These are phyloP conservation scores for Fukomys damarensis DNA, from an alignment of 2,113 vertebrate genomes.

Conservation along the genomic window DNA sequence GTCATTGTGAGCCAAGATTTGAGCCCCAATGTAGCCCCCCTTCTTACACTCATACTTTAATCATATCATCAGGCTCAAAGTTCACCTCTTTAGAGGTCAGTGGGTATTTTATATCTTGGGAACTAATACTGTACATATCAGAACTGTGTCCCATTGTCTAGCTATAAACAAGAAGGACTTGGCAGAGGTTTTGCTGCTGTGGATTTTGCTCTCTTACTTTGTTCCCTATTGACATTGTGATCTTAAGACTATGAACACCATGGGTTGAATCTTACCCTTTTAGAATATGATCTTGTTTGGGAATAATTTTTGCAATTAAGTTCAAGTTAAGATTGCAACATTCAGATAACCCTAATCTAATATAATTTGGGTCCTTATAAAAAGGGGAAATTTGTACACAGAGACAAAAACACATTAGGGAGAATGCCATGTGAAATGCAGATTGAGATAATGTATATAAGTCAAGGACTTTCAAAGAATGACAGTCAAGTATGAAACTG, in stretches of 20 bases:
- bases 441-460: background rate
- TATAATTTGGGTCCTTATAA: background rate
- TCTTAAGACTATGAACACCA: background rate
- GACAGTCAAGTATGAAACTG: background rate
- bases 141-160: background rate
- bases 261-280: background rate
- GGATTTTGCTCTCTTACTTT: background rate
- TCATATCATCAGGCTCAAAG: background rate
- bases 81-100: background rate
- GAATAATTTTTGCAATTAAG: background rate
- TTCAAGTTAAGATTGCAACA: background rate
- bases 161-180: background rate
- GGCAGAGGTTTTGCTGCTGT: no score
- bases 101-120: background rate
- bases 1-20: no score
- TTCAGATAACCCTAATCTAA: no score
- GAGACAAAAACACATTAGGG: background rate
- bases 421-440: background rate
- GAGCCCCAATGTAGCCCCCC: no score
- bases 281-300: background rate
- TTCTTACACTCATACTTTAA: background rate
- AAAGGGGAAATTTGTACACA: background rate
- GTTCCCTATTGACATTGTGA: background rate
- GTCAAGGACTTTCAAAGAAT: background rate
- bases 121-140: background rate